Evolutionary conservation across 2,113 vertebrate genomes (phyloP).

Genomic region (Aegotheles bennettii): DNA sequence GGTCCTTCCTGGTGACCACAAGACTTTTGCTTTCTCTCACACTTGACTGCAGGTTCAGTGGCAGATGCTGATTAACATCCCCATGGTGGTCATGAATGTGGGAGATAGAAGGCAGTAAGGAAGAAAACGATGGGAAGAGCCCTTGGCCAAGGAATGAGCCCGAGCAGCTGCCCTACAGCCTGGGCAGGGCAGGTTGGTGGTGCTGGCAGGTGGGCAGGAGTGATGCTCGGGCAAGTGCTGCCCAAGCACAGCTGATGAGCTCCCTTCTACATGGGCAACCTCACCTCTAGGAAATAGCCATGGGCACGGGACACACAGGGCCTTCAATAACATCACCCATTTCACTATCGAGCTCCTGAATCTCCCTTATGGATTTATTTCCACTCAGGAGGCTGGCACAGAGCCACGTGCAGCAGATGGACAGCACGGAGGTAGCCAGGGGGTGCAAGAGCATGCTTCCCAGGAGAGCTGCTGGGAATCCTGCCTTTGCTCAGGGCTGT

Average conservation of each 20-base stretch:
- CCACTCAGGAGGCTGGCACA: constrained; percentile 32
- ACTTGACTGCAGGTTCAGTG: not conserved
- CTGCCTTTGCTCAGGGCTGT: not conserved
- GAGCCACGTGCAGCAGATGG: constrained; percentile 36
- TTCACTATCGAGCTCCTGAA: constrained; percentile 34
- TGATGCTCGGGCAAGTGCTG: too few species aligned
- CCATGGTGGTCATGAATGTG: rapidly evolving
- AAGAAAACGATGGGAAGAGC: not conserved
- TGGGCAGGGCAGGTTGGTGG: not conserved
- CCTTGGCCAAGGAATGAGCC: not conserved
- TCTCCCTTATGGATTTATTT: not conserved
- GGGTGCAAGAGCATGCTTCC: not conserved
- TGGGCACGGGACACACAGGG: not conserved
- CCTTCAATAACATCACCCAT: not conserved
- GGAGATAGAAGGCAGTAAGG: not conserved
- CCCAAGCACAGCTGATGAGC: rapidly evolving
- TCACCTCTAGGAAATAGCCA: not conserved
- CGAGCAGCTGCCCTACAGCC: rapidly evolving
- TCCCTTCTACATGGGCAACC: not conserved
- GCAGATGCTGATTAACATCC: not conserved
- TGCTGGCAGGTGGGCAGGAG: too few species aligned
- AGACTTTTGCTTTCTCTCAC: not conserved
- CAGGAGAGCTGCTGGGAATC: not conserved
- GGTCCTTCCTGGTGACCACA: not conserved
- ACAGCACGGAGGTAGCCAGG: constrained; percentile 18